Conservation (phyloP, 2,797 vertebrate species). For the Mormyrops attenuatus region DNA sequence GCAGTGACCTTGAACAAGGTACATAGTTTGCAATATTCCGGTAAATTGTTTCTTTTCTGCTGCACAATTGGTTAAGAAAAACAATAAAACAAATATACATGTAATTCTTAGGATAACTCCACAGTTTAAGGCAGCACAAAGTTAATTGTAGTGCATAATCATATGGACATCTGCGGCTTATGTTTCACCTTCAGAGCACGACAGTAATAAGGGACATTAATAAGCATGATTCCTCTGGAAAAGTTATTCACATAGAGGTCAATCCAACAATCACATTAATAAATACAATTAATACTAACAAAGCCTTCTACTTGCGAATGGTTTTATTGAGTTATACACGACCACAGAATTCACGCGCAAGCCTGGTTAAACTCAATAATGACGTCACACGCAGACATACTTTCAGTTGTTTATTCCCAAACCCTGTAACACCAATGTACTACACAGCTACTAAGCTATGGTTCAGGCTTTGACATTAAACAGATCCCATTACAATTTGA, state of each 20-base stretch:
- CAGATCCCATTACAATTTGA: conserved; percentile 15
- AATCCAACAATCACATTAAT: not conserved
- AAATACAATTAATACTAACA: not conserved
- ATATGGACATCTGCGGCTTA: not conserved
- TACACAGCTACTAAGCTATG: conserved; percentile 18
- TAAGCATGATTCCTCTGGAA: not conserved
- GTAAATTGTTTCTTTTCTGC: not conserved
- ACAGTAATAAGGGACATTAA: not conserved
- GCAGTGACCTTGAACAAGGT: not conserved
- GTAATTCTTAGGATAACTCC: not conserved
- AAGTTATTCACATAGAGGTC: not conserved
- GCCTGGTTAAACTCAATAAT: not conserved
- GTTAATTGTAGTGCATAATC: not conserved
- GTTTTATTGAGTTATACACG: conserved; percentile 3
- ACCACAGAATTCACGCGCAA: not conserved
- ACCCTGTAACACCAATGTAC: conserved; percentile 17
- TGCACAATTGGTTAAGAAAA: not conserved
- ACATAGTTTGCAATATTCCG: not conserved
- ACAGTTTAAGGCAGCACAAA: not conserved
- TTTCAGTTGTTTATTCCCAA: conserved; percentile 24
- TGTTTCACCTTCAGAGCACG: not conserved
- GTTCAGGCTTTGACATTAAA: conserved; percentile 8
- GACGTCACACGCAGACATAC: not conserved
- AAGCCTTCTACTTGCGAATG: not conserved
- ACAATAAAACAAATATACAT: not conserved